Percentiles rank a stretch among this genome's conserved stretches.
These are phyloP conservation scores for Danaus chrysippus DNA, from an alignment of 2,888 invertebrate species.

Conservation along the genomic window DNA sequence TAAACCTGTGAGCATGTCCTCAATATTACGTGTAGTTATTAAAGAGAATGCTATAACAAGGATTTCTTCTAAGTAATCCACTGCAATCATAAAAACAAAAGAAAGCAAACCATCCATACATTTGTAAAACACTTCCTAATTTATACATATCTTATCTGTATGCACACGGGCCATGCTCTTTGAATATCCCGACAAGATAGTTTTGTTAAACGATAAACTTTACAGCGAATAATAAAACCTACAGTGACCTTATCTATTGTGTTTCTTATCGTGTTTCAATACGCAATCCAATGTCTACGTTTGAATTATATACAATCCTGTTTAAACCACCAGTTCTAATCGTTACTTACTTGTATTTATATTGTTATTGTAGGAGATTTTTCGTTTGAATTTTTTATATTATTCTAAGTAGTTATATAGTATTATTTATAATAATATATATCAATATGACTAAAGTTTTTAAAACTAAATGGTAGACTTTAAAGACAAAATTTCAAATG, in stretches of 20 bases:
- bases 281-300: conserved; percentile 15
- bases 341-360: conserved; percentile 8
- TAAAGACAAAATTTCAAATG: too few relatives aligned
- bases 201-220: conserved; percentile 39
- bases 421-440: too few relatives aligned
- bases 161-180: conserved; percentile 41
- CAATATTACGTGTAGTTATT: too few relatives aligned
- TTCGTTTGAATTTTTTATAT: too few relatives aligned
- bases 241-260: conserved; percentile 25
- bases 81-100: conserved; percentile 8
- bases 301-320: conserved; percentile 16
- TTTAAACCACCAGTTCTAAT: conserved; percentile 12
- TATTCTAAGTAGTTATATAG: too few relatives aligned
- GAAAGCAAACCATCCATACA: conserved; percentile 24
- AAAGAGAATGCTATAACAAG: too few relatives aligned
- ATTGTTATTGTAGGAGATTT: too few relatives aligned
- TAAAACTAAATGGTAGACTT: too few relatives aligned
- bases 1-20: too few relatives aligned
- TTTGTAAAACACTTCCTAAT: conserved; percentile 26
- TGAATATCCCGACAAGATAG: conserved; percentile 46
- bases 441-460: too few relatives aligned
- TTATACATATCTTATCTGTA: conserved; percentile 43
- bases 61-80: too few relatives aligned
- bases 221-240: conserved; percentile 29
- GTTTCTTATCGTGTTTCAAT: conserved; percentile 25